Conservation (phyloP, 2,797 vertebrate species). For the Oryzias sinensis region DNA sequence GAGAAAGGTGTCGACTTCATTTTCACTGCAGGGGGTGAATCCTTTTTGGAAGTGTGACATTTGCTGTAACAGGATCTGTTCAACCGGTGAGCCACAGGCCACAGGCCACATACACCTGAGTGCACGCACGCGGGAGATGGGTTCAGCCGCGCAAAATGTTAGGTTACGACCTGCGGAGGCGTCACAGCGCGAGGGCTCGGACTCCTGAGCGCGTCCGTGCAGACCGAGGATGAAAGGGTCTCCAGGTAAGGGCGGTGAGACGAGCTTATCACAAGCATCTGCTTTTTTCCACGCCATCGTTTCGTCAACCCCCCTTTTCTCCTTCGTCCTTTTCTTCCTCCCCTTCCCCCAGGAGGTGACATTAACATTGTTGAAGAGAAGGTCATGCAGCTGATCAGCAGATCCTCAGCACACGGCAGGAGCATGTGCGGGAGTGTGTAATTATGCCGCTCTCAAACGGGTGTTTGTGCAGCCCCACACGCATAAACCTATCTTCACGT, state of each 20-base stretch:
- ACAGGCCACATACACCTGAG: slow-evolving; percentile 22
- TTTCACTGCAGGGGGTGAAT: slow-evolving; percentile 66
- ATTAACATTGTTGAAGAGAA: slow-evolving; percentile 72
- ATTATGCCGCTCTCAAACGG: slow-evolving; percentile 44
- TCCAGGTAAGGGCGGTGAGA: slow-evolving; percentile 24
- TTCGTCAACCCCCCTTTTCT: slow-evolving; percentile 21
- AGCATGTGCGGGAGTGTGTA: slow-evolving; percentile 37
- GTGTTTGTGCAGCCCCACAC: slow-evolving; percentile 42
- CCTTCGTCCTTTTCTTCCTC: no score
- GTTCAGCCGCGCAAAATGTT: slow-evolving; percentile 46
- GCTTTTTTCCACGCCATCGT: slow-evolving; percentile 31
- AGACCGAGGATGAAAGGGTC: slow-evolving; percentile 28
- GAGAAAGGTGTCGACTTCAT: slow-evolving; percentile 58
- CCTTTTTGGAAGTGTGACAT: slow-evolving; percentile 76
- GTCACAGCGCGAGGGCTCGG: background rate
- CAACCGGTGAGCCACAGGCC: slow-evolving; percentile 50
- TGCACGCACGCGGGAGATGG: background rate
- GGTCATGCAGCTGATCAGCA: slow-evolving; percentile 69
- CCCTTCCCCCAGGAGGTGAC: slow-evolving; percentile 65
- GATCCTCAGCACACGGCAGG: slow-evolving; percentile 23
- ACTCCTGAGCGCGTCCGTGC: background rate
- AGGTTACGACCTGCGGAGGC: slow-evolving; percentile 35
- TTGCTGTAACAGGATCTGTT: slow-evolving; percentile 70
- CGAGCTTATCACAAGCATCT: slow-evolving; percentile 22
- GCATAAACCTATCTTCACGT: slow-evolving; percentile 43